Evolutionary conservation across 2,888 invertebrate genomes (phyloP).

Genomic region (Periphyllus acericola): DNA sequence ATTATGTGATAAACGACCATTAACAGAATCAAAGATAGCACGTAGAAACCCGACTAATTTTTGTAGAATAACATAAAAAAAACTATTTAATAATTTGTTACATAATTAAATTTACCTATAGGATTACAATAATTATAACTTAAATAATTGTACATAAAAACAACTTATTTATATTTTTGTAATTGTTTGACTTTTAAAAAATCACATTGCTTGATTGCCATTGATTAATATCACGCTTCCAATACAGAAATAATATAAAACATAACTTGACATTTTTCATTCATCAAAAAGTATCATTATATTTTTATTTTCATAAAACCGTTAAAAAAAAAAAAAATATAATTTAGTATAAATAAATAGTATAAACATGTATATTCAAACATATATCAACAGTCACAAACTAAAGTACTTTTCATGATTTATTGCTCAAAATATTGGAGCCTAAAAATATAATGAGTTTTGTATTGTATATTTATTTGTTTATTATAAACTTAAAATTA

Average conservation of each 20-base stretch:
- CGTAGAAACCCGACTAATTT: conserved; percentile 20
- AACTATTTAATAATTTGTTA: not conserved
- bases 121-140: conserved; percentile 9
- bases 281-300: not conserved
- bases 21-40: conserved; percentile 26
- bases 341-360: not conserved
- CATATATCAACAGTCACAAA: no score
- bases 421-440: not conserved
- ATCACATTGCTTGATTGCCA: not conserved
- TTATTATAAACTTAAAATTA: not conserved
- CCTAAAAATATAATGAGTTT: not conserved
- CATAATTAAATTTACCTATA: not conserved
- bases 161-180: not conserved
- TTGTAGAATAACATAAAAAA: conserved; percentile 46
- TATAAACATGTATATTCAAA: no score
- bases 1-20: conserved; percentile 18
- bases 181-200: conserved; percentile 2
- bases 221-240: not conserved
- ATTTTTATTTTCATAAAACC: not conserved
- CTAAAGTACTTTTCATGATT: no score
- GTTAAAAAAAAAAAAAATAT: not conserved
- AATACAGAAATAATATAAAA: not conserved
- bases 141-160: conserved; percentile 7
- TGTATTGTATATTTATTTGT: not conserved
- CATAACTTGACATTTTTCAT: not conserved